Evolutionary conservation across 2,888 invertebrate species (phyloP), one percentile per base, ranked within the genome.

Genomic region (Plutella xylostella): DNA sequence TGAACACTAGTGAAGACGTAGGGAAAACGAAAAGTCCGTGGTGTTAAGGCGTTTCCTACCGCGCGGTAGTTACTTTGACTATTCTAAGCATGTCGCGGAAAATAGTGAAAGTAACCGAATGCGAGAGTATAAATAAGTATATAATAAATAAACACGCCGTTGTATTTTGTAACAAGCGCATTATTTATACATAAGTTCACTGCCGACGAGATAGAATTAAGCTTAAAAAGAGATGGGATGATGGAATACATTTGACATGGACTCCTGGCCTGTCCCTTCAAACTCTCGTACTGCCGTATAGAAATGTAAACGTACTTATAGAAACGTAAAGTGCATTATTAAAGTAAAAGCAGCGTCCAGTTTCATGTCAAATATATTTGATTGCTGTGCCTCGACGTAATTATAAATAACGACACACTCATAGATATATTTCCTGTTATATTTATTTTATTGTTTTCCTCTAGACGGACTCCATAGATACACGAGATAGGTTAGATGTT

Each of bases 401-500:
- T n/a, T 60, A 65, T 57, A 55, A 68, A 65, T 66, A 62, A 68
- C 61, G 62, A 68, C 62, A n/a, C n/a, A 67, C 64, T 59, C 51
- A 47, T 65, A 68, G 60, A 60, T 49, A 47, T 53, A 63, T 63
- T 55, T 64, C 68, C 51, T 49, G 39, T 39, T 39, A 39, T 39
- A 25, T 50, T 51, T n/a, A n/a, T 65, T 62, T 61, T 60, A 57
- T 61, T 58, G 59, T 55, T 61, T 54, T 19, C 39, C 46, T 63
- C 64, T 60, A 57, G 59, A 63, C 14, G 22, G 39, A 60, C 57
- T 62, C 61, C 64, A 60, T 68, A 52, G 61, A 61, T 63, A 69
- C 66, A 65, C 58, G 61, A 67, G 70, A 63, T 59, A 57, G 60
- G 55, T 67, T 77, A 76, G 72, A 58, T 64, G 67, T 60, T 63